Evolutionary conservation across 2,113 vertebrate genomes (phyloP).

Genomic region (Bungarus multicinctus): DNA sequence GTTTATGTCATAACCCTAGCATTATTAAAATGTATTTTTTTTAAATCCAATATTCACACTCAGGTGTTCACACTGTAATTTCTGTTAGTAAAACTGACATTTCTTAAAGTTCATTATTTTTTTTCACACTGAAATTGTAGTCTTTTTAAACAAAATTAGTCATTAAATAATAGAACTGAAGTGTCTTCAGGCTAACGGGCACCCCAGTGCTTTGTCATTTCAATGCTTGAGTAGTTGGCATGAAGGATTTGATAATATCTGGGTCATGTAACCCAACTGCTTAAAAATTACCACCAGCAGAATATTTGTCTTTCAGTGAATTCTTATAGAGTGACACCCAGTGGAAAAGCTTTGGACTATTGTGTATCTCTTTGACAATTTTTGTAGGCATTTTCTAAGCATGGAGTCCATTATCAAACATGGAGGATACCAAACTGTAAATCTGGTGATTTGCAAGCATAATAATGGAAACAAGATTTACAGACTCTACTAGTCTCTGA

Average conservation of each 20-base stretch:
- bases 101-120: conserved; percentile 80
- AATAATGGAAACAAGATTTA: background rate
- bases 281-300: conserved; percentile 39
- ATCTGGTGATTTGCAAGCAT: accelerated
- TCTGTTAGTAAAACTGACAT: conserved; percentile 80
- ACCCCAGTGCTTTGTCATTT: conserved; percentile 63
- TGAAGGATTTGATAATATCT: conserved; percentile 55
- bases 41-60: conserved; percentile 71
- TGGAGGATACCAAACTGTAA: background rate
- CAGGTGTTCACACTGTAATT: conserved; percentile 71
- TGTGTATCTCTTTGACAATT: conserved; percentile 18
- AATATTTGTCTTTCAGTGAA: background rate
- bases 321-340: background rate
- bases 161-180: conserved; percentile 59
- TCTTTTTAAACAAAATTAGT: conserved; percentile 19
- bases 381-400: conserved; percentile 57
- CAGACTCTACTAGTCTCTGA: background rate
- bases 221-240: conserved; percentile 49
- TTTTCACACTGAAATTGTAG: conserved; percentile 62
- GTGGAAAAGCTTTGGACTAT: conserved; percentile 10
- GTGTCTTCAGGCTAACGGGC: conserved; percentile 61
- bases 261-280: conserved; percentile 52
- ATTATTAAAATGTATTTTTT: conserved; percentile 68
- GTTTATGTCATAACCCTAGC: conserved; percentile 73
- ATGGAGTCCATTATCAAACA: conserved; percentile 48